These are phyloP conservation scores for Ornithoptera priamus DNA, from an alignment of 2,888 invertebrate genomes.

Conservation along the genomic window DNA sequence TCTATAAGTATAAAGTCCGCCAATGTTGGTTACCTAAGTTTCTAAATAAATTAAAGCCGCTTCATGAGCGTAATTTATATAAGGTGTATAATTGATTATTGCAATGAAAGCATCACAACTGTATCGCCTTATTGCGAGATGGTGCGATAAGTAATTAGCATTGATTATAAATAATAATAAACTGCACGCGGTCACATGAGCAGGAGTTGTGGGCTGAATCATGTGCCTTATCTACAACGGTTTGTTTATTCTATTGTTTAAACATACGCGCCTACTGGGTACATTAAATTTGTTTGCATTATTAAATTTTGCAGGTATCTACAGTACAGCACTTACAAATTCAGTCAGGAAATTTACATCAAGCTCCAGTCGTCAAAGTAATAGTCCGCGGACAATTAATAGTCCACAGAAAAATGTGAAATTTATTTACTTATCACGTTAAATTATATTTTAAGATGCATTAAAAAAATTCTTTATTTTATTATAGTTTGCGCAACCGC, in stretches of 20 bases:
- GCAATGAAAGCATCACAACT: background rate
- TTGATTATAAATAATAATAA: slow-evolving; percentile 30
- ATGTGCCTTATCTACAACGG: slow-evolving; percentile 23
- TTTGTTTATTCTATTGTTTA: slow-evolving; percentile 19
- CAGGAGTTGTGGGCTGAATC: slow-evolving; percentile 21
- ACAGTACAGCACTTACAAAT: too few species aligned
- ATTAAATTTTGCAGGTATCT: background rate
- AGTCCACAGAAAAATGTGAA: too few species aligned
- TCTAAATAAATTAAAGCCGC: too few species aligned
- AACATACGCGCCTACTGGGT: slow-evolving; percentile 7
- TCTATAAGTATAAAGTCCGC: too few species aligned
- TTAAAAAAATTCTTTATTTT: too few species aligned
- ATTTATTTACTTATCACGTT: too few species aligned
- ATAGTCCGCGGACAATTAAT: too few species aligned
- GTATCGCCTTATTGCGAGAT: slow-evolving; percentile 7
- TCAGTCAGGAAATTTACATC: too few species aligned
- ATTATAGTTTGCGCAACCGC: too few species aligned
- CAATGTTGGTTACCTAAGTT: too few species aligned
- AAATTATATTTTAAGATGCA: too few species aligned
- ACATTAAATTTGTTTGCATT: background rate
- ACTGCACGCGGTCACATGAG: slow-evolving; percentile 30
- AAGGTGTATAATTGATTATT: background rate
- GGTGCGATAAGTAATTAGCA: slow-evolving; percentile 28
- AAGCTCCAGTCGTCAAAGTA: too few species aligned
- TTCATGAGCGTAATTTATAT: background rate